phyloP scores from a whole-genome alignment of 2,888 invertebrate species.

The Dasysyrphus albostriatus region DNA sequence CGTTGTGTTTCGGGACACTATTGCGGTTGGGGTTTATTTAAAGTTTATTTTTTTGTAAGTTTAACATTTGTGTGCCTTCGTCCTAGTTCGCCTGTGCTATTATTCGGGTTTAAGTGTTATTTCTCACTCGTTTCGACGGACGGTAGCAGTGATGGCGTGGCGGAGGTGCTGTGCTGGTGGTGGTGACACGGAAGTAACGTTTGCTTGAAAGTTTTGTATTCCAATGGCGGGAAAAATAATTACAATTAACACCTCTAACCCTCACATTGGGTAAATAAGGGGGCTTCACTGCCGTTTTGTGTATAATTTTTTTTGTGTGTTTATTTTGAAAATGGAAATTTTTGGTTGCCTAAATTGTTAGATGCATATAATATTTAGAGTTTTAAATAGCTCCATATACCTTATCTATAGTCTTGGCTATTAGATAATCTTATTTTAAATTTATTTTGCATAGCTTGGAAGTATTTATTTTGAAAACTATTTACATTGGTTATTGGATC shows the following conservation, averaged over 20 bases:
- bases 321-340: constrained; percentile 27
- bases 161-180: not conserved
- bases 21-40: constrained; percentile 66
- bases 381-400: constrained; percentile 21
- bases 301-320: constrained; percentile 16
- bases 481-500: not conserved
- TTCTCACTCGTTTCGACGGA: constrained; percentile 53
- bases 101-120: constrained; percentile 72
- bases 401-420: constrained; percentile 15
- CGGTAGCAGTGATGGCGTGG: not conserved
- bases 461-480: not conserved
- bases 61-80: constrained; percentile 42
- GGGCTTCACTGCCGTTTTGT: constrained; percentile 16
- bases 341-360: constrained; percentile 13
- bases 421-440: constrained; percentile 11
- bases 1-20: constrained; percentile 46
- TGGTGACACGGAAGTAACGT: constrained; percentile 39
- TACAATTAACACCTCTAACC: constrained; percentile 69
- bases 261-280: constrained; percentile 59
- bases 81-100: constrained; percentile 42
- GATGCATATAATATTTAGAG: constrained; percentile 5
- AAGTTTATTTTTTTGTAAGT: constrained; percentile 32
- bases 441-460: not conserved
- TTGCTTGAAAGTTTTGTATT: constrained; percentile 43
- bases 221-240: constrained; percentile 63